These are phyloP conservation scores for Craseonycteris thonglongyai DNA, from an alignment of 2,113 vertebrate genomes.

Conservation along the genomic window DNA sequence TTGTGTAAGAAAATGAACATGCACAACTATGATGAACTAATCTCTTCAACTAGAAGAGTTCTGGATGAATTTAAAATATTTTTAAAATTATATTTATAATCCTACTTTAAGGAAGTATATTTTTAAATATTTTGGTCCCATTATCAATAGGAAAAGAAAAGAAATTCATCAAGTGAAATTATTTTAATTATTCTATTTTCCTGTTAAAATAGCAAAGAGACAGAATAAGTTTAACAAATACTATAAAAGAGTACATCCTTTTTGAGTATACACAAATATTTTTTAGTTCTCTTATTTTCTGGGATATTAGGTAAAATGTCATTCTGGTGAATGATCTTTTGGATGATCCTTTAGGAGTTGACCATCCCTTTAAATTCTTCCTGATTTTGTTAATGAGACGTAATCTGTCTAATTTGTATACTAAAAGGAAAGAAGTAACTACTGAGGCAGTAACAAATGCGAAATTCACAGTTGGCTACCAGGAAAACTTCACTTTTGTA, in stretches of 20 bases:
- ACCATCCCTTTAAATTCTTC: background rate
- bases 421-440: too few relatives aligned
- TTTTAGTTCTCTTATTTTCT: background rate
- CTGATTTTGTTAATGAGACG: background rate
- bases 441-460: background rate
- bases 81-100: background rate
- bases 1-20: constrained; percentile 7
- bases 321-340: background rate
- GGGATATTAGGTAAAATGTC: background rate
- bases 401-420: background rate
- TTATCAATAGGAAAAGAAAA: background rate
- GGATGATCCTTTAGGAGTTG: background rate
- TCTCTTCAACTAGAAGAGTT: background rate
- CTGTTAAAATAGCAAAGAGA: background rate
- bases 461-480: background rate
- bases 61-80: background rate
- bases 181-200: background rate
- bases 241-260: background rate
- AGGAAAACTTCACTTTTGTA: background rate
- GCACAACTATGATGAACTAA: background rate
- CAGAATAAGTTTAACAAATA: constrained; percentile 28
- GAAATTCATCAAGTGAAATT: constrained; percentile 17
- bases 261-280: background rate
- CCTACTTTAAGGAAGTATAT: background rate
- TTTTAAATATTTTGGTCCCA: background rate